These are phyloP conservation scores for Crocidura indochinensis DNA, from an alignment of 2,797 vertebrate genomes.

Conservation along the genomic window DNA sequence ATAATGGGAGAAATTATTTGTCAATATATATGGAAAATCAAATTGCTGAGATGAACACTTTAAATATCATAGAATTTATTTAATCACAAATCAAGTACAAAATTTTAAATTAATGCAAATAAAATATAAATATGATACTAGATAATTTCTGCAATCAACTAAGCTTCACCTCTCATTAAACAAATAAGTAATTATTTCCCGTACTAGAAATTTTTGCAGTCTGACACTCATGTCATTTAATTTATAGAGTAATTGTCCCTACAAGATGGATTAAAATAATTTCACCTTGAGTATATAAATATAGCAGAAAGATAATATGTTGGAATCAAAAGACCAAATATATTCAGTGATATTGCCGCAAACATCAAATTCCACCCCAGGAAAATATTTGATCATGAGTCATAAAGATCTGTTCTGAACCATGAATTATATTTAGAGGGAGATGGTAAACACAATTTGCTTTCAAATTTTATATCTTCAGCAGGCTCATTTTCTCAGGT, in stretches of 20 bases:
- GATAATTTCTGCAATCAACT: background rate
- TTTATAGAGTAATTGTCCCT: background rate
- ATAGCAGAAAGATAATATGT: conserved; percentile 56
- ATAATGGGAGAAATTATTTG: background rate
- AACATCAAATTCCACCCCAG: conserved; percentile 75
- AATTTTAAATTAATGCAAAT: background rate
- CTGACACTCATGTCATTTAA: background rate
- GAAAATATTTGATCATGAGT: conserved; percentile 84
- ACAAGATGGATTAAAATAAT: conserved; percentile 32
- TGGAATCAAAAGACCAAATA: conserved; percentile 63
- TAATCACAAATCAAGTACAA: background rate
- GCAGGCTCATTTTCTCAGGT: conserved; percentile 76
- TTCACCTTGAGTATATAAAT: conserved; percentile 31
- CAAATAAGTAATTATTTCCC: background rate
- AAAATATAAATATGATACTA: background rate
- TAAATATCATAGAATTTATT: background rate
- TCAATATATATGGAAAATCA: background rate
- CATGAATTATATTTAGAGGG: conserved; percentile 79
- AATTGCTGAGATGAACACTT: background rate
- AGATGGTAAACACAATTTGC: conserved; percentile 79
- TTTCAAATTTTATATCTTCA: conserved; percentile 81
- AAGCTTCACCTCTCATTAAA: background rate
- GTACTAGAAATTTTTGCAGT: background rate
- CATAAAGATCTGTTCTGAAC: conserved; percentile 81
- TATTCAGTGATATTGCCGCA: conserved; percentile 52